Base-by-base conservation (phyloP, 2,113 vertebrate species). In the Rhabdomys dilectus region DNA sequence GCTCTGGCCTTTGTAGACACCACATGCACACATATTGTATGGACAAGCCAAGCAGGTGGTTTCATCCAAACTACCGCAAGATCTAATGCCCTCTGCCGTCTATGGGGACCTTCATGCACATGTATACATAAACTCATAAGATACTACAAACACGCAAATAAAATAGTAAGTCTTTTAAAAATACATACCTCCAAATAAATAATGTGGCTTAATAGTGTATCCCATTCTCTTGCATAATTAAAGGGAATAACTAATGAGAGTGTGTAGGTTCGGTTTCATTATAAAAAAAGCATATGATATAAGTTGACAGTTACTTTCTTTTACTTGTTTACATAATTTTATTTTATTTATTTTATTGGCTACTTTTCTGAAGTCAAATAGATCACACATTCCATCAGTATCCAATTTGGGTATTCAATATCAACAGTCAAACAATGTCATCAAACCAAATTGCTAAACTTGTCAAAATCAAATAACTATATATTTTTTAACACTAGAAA, bases 301-400 rank as follows among this genome's bases (percentile, higher is more conserved):
- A 88, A 98, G 53, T 87, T 98, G 98, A 98, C 98, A 98, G 98
- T 97, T 97, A 2, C 97, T 98, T 99, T 98, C 98, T 98, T 99
- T 45, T 99, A 97, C 98, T 99, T 98, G 98, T 98, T 99, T 99
- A 97, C 98, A 97, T 96, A 97, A 97, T 89, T 98, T 98, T 98
- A 68, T 36, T 98, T 96, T 95, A 96, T 88, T 96, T 98, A 68
- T 36, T 98, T 96, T 95, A 96, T 86, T 96, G 97, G 92, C 94
- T 86, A 94, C 95, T 98, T 62, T 98, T 98, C 97, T 97, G 48
- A 97, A 98, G 97, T 92, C 97, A 97, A 98, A 93, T 84, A 97
- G 84, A 66, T 36, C 88, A 95, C 93, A 97, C 96, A 97, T 96
- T 98, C 94, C 96, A 97, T 98, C 94, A 96, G 16, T 91, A 96